Percentiles rank a stretch among this genome's conserved stretches.
These are phyloP conservation scores for Phasianus colchicus DNA, from an alignment of 2,113 vertebrate genomes.

Conservation along the genomic window DNA sequence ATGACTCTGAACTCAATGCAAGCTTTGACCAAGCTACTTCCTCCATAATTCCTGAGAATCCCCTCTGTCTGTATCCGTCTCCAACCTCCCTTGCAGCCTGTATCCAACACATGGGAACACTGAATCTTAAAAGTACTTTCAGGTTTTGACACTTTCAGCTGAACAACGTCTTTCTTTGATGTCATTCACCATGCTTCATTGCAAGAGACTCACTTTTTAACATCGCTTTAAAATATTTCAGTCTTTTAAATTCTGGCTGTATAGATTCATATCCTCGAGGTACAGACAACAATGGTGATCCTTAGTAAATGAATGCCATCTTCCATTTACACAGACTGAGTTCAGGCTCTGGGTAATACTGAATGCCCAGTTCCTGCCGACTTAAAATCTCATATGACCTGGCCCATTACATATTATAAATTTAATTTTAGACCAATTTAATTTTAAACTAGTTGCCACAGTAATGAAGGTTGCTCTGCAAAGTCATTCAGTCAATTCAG, in stretches of 20 bases:
- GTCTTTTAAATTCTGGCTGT: background rate
- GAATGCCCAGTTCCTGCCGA: background rate
- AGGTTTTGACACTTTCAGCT: background rate
- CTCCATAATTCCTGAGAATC: background rate
- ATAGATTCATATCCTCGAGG: background rate
- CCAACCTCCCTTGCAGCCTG: background rate
- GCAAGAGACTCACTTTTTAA: background rate
- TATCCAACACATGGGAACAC: background rate
- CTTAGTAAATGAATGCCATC: background rate
- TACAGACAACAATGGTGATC: background rate
- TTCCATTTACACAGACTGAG: background rate
- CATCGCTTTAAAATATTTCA: background rate
- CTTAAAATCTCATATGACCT: background rate
- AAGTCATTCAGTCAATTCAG: background rate
- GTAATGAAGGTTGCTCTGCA: conserved; percentile 1
- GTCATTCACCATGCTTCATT: background rate
- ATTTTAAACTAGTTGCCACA: background rate
- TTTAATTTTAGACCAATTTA: conserved; percentile 9
- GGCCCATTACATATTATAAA: background rate
- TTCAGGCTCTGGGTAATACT: background rate
- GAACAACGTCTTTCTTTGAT: background rate
- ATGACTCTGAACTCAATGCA: too few relatives aligned
- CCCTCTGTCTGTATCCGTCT: background rate
- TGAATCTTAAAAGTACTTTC: background rate
- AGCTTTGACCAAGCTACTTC: fast-evolving